Evolutionary conservation across 2,888 invertebrate genomes (phyloP).

Genomic region (Eilema caniola): DNA sequence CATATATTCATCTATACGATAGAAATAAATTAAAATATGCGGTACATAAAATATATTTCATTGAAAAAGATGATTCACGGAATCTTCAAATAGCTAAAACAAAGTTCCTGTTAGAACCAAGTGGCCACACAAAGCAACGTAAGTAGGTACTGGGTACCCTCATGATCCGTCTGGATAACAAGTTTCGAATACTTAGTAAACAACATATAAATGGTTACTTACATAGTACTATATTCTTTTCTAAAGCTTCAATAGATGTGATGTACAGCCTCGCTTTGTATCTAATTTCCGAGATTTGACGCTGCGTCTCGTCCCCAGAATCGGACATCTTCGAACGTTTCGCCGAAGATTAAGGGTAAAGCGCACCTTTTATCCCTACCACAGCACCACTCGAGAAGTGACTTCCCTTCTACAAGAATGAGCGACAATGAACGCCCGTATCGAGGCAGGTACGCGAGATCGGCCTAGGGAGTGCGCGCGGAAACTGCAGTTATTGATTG

Average conservation of each 20-base stretch:
- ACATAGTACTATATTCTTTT: background rate
- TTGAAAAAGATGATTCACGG: background rate
- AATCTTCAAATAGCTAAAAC: background rate
- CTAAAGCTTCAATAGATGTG: background rate
- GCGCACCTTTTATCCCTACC: background rate
- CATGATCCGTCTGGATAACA: background rate
- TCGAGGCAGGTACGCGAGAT: background rate
- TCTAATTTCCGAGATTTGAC: background rate
- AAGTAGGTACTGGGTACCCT: background rate
- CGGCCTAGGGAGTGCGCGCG: background rate
- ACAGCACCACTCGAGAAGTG: background rate
- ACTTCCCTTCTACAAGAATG: background rate
- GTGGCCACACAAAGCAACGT: background rate
- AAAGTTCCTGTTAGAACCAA: no score
- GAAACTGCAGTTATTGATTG: constrained; percentile 19
- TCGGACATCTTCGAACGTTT: background rate
- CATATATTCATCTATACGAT: no score
- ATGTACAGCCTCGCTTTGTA: constrained; percentile 2
- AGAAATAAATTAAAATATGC: background rate
- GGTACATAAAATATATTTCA: background rate
- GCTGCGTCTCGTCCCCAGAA: background rate
- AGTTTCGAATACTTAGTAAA: background rate
- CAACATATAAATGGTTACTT: background rate
- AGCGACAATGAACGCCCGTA: background rate
- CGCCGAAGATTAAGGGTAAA: background rate